Evolutionary conservation across 2,113 vertebrate species (phyloP), one percentile per base, ranked within the genome.

Genomic region (Vimba vimba): DNA sequence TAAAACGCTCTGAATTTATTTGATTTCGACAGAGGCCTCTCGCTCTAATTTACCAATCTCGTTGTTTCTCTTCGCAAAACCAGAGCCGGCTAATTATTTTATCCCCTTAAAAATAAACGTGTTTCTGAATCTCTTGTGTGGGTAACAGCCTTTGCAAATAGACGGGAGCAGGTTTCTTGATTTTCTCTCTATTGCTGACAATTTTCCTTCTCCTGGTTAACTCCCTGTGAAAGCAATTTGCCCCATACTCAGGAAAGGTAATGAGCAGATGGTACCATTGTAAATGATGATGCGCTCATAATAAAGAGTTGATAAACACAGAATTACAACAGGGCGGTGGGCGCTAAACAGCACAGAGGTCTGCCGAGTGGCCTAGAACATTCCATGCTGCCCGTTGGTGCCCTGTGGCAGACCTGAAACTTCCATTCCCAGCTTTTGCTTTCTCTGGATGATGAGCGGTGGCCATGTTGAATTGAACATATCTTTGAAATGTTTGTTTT

Each of bases 251-350:
- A 89, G 90, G 90, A 89, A 91, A 92, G 91, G 93, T 94, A 94
- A 94, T 93, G 94, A 95, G 93, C 95, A 95, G 95, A 95, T 95
- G 95, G 93, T 95, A 93, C 94, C 93, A 93, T 94, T 94, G 93
- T 95, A 95, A 95, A 95, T 95, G 94, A 94, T 94, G 93, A 95
- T 94, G 93, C 91, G 91, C 91, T 91, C 92, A 90, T 95, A 95
- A 95, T 95, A 94, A 94, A 94, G 94, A 94, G 94, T 95, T 95
- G 94, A 95, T 95, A 94, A 95, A 95, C 94, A 95, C 93, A 94
- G 93, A 94, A 94, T 94, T 94, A 95, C 93, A 93, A 94, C 94
- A 93, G 92, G 92, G 92, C 90, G 90, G 88, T 90, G 86, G 91
- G 93, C 89, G 87, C 88, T 86, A 88, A 88, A 88, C 85, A 83